Base-by-base conservation (phyloP, 1,140 invertebrate species). In the Mycetomoellerius zeteki region DNA sequence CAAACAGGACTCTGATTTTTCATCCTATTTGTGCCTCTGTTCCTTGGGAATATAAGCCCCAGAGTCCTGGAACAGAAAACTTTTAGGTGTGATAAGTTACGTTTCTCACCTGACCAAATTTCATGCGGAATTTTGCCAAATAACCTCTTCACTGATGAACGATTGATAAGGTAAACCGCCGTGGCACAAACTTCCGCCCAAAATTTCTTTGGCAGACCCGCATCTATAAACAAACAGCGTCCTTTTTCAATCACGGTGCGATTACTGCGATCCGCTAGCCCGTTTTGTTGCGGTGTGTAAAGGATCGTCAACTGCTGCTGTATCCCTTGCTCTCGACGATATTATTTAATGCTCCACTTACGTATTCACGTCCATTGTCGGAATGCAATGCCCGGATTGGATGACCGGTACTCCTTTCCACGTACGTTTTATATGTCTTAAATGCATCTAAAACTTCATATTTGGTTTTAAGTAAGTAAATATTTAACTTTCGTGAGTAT, bases 221-320 rank as follows among this genome's bases (percentile, higher is more conserved):
- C 64, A 21, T 86, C 80, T 16, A 47, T 8, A 0, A 92, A n/a
- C 72, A 91, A 81, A 8, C 76, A 62, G 0, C 89, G 64, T 4
- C 91, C 91, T 50, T 84, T 85, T 64, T 95, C 93, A 0, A 92
- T 75, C 0, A 94, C 33, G 12, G 91, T 94, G 14, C 93, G 52
- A 67, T 94, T 95, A 73, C 73, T 19, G 0, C 93, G 47, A 77
- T 95, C 94, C 24, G 92, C 91, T 10, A 91, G 81, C 1, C 94
- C 94, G 86, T 95, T 95, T 73, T 92, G 90, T 78, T 95, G 86
- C 8, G 93, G 92, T 47, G 90, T 93, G 82, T 94, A 94, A 0
- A 91, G 85, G 6, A 89, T 86, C 0, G 92, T 92, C 30, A 43
- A 54, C 80, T 75, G 92, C 73, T 91, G 90, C 16, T 77, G 37